These are phyloP conservation scores for Drosophila nikananu DNA, from an alignment of 1,140 invertebrate genomes.

Conservation along the genomic window DNA sequence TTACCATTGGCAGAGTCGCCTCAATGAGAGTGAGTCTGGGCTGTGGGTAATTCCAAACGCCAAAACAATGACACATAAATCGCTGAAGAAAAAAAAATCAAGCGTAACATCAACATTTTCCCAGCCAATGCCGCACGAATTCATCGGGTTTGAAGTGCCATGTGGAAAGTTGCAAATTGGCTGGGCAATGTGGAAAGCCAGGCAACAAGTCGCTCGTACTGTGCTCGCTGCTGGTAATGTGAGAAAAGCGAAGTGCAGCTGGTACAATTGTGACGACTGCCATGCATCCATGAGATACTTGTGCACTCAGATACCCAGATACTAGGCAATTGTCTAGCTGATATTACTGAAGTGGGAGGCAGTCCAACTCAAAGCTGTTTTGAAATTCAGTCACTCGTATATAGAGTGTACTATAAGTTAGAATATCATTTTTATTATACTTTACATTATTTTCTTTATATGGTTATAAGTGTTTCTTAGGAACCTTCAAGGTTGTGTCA, in stretches of 20 bases:
- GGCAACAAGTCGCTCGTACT: conserved; percentile 61
- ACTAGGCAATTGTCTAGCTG: conserved; percentile 30
- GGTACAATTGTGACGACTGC: conserved; percentile 62
- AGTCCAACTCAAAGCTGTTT: conserved; percentile 6
- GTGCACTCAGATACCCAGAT: conserved; percentile 35
- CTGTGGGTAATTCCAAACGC: conserved; percentile 66
- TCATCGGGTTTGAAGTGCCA: conserved; percentile 21
- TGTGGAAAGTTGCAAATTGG: conserved; percentile 64
- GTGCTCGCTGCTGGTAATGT: conserved; percentile 53
- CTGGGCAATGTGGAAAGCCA: conserved; percentile 58
- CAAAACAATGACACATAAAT: conserved; percentile 77
- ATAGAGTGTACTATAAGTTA: background rate
- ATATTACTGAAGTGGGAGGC: conserved; percentile 18
- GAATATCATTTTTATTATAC: background rate
- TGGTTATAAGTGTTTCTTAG: background rate
- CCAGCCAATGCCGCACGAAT: conserved; percentile 17
- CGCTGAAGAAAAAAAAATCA: conserved; percentile 58
- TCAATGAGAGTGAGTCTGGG: conserved; percentile 46
- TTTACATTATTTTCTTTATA: background rate
- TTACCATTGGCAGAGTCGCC: conserved; percentile 35
- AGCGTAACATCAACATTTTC: conserved; percentile 63
- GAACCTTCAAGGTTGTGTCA: background rate
- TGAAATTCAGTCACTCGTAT: conserved; percentile 25
- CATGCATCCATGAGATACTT: conserved; percentile 43
- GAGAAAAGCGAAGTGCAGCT: conserved; percentile 67